Evolutionary conservation across 2,113 vertebrate genomes (phyloP).

Genomic region (Gnathonemus echidnorhynchus): DNA sequence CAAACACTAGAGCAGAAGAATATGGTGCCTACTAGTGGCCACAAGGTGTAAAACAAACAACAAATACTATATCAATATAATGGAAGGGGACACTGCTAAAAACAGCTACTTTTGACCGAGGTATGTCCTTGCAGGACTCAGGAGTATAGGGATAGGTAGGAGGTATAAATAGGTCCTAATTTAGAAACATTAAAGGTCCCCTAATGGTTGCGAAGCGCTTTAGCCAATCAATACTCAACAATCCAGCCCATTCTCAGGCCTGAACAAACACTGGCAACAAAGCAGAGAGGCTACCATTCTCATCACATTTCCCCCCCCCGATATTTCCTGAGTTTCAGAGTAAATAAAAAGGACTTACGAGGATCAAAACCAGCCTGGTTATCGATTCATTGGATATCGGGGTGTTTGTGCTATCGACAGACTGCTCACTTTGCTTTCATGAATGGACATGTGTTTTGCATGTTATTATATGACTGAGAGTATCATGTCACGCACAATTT

Average conservation of each 20-base stretch:
- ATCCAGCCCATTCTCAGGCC: background rate
- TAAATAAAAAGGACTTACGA: background rate
- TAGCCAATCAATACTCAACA: background rate
- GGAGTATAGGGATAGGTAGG: background rate
- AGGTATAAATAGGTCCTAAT: background rate
- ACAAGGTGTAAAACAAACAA: background rate
- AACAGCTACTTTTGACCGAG: background rate
- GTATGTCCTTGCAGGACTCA: constrained; percentile 3
- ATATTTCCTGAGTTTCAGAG: background rate
- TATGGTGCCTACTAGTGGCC: background rate
- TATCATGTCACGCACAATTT: background rate
- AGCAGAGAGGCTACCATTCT: background rate
- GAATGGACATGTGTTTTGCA: background rate
- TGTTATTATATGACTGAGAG: background rate
- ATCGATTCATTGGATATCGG: background rate
- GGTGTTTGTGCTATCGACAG: background rate
- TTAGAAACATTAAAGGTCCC: background rate
- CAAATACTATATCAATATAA: background rate
- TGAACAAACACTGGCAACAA: background rate
- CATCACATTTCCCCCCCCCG: background rate
- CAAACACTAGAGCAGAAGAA: background rate
- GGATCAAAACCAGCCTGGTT: background rate
- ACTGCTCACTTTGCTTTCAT: background rate
- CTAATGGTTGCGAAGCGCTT: background rate
- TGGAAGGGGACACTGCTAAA: background rate